Evolutionary conservation across 2,797 vertebrate genomes (phyloP).

Genomic region (Scolopax bukidnonensis): DNA sequence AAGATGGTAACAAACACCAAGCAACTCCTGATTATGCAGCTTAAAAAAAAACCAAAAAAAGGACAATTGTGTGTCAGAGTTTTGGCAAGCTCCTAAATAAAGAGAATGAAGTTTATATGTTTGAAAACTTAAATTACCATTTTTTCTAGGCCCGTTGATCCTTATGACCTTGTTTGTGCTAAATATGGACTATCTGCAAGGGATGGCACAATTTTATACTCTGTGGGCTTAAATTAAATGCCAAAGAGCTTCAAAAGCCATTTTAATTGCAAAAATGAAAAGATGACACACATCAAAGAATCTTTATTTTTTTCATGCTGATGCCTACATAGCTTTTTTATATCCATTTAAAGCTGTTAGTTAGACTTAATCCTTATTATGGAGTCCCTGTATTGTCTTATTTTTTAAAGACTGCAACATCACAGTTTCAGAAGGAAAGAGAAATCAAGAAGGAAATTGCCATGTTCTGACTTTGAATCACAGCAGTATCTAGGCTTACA

Average conservation of each 20-base stretch:
- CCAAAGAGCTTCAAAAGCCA: constrained; percentile 76
- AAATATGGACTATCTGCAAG: constrained; percentile 75
- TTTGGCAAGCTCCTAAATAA: constrained; percentile 49
- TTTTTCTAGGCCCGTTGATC: constrained; percentile 68
- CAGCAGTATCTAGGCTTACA: neutral
- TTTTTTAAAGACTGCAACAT: constrained; percentile 9
- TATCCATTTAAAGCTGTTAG: constrained; percentile 66
- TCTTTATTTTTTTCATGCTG: constrained; percentile 67
- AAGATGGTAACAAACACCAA: neutral
- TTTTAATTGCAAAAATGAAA: constrained; percentile 84
- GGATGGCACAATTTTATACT: constrained; percentile 69
- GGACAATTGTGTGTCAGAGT: neutral
- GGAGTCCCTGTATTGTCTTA: neutral
- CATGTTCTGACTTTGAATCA: neutral
- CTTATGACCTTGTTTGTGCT: constrained; percentile 73
- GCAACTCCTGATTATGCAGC: neutral
- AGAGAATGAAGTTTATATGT: constrained; percentile 33
- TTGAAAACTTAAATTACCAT: constrained; percentile 55
- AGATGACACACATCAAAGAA: constrained; percentile 80
- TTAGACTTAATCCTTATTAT: constrained; percentile 40
- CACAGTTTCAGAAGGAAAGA: neutral
- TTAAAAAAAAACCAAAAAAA: constrained; percentile 4
- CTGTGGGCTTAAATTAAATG: constrained; percentile 76
- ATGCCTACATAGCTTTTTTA: constrained; percentile 64
- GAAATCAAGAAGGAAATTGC: constrained; percentile 6